A percentile compares a stretch with the other conserved stretches of the same genome.
These are phyloP conservation scores for Mycalesis mineus DNA, from an alignment of 2,888 invertebrate species.

Conservation along the genomic window DNA sequence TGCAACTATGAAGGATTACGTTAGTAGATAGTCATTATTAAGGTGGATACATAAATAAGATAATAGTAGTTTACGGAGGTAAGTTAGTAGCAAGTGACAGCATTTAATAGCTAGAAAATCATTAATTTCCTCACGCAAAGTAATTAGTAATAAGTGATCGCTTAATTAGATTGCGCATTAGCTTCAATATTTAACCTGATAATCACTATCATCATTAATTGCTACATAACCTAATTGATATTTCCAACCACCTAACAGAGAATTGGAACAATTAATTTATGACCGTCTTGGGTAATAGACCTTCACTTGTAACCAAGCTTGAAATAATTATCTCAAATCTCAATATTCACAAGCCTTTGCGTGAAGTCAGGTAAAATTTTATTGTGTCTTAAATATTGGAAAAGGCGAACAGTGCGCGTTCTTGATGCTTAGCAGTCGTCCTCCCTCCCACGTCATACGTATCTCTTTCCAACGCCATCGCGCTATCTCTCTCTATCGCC, in stretches of 20 bases:
- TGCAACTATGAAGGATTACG: too few relatives aligned
- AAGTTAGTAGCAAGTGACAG: too few relatives aligned
- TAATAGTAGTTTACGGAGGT: too few relatives aligned
- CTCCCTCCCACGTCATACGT: slow-evolving; percentile 62
- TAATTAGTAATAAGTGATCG: not conserved
- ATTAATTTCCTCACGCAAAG: not conserved
- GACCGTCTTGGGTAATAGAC: too few relatives aligned
- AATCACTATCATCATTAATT: not conserved
- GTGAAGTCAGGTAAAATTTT: slow-evolving; percentile 13
- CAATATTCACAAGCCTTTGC: not conserved
- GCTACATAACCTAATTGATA: not conserved
- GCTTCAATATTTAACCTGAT: not conserved
- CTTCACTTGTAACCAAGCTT: too few relatives aligned
- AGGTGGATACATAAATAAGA: too few relatives aligned
- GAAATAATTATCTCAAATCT: too few relatives aligned
- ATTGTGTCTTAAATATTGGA: slow-evolving; percentile 32
- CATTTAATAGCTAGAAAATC: not conserved
- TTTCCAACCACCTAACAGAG: not conserved
- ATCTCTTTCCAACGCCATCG: slow-evolving; percentile 60
- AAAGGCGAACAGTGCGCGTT: slow-evolving; percentile 60
- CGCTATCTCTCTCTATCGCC: slow-evolving; percentile 59
- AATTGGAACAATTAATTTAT: not conserved
- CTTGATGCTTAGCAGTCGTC: slow-evolving; percentile 64
- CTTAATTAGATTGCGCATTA: not conserved
- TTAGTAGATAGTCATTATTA: too few relatives aligned